Percentiles rank a stretch among this genome's conserved stretches.
Conservation (phyloP, 2,888 invertebrate genomes). For the Cantharis lateralis region DNA sequence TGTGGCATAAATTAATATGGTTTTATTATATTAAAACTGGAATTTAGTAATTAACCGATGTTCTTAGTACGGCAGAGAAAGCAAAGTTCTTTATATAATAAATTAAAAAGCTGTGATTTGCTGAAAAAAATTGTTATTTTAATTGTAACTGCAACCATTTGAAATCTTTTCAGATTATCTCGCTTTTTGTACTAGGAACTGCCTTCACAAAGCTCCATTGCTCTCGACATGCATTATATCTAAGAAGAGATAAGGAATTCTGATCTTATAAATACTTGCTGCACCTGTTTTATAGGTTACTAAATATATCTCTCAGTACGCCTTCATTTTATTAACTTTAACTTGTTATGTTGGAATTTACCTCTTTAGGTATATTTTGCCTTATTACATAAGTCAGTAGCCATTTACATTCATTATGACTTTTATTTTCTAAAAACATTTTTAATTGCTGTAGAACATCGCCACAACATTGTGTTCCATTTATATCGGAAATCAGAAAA, state of each 20-base stretch:
- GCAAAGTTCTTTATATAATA: background rate
- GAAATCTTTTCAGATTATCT: background rate
- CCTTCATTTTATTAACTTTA: constrained; percentile 21
- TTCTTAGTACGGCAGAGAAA: background rate
- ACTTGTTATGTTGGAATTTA: constrained; percentile 19
- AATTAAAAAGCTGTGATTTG: background rate
- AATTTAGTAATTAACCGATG: background rate
- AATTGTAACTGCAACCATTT: background rate
- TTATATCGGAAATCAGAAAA: background rate
- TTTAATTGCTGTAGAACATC: background rate
- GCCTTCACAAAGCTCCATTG: background rate
- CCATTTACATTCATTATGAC: background rate
- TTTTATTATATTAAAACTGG: background rate
- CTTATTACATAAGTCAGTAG: constrained; percentile 1
- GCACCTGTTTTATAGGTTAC: constrained; percentile 35
- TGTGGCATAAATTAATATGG: background rate
- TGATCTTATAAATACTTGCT: constrained; percentile 34
- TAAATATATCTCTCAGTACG: constrained; percentile 21
- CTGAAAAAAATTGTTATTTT: background rate
- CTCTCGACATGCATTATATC: background rate
- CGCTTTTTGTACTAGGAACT: background rate
- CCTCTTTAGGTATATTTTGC: constrained; percentile 3
- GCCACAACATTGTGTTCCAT: background rate
- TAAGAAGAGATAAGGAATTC: constrained; percentile 34
- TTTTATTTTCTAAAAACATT: background rate